These are phyloP conservation scores for Grus americana DNA, from an alignment of 2,113 vertebrate genomes.

Conservation along the genomic window DNA sequence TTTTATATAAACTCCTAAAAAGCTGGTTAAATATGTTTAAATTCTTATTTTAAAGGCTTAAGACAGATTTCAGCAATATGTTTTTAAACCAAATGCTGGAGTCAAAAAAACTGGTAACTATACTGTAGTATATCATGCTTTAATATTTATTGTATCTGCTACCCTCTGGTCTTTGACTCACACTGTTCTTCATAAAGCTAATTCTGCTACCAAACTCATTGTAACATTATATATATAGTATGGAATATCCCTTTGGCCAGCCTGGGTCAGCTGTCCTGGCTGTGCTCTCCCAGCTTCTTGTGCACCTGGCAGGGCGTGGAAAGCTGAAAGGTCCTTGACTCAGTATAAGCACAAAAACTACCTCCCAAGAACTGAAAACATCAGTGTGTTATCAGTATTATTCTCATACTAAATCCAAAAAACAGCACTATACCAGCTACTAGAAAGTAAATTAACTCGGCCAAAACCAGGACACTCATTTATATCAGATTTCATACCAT, in stretches of 20 bases:
- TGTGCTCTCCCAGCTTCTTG: too few relatives aligned
- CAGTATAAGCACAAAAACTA: too few relatives aligned
- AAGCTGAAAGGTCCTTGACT: too few relatives aligned
- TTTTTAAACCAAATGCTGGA: not conserved
- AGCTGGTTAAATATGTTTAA: not conserved
- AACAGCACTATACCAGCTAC: too few relatives aligned
- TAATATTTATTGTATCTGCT: not conserved
- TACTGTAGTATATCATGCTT: not conserved
- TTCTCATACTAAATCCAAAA: too few relatives aligned
- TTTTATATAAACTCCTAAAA: slow-evolving; percentile 11
- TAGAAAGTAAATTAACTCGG: too few relatives aligned
- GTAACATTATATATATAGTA: too few relatives aligned
- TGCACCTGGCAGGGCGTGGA: too few relatives aligned
- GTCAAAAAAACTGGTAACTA: not conserved
- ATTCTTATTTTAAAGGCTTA: not conserved
- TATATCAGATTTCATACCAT: not conserved
- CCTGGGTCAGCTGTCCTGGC: too few relatives aligned
- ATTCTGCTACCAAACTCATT: not conserved
- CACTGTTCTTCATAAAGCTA: not conserved
- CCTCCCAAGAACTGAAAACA: too few relatives aligned
- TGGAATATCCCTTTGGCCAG: too few relatives aligned
- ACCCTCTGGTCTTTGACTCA: not conserved
- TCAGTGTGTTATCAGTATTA: too few relatives aligned
- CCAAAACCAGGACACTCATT: not conserved
- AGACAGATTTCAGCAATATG: not conserved